Evolutionary conservation across 1,140 invertebrate species (phyloP).

Genomic region (Drosophila melanogaster): DNA sequence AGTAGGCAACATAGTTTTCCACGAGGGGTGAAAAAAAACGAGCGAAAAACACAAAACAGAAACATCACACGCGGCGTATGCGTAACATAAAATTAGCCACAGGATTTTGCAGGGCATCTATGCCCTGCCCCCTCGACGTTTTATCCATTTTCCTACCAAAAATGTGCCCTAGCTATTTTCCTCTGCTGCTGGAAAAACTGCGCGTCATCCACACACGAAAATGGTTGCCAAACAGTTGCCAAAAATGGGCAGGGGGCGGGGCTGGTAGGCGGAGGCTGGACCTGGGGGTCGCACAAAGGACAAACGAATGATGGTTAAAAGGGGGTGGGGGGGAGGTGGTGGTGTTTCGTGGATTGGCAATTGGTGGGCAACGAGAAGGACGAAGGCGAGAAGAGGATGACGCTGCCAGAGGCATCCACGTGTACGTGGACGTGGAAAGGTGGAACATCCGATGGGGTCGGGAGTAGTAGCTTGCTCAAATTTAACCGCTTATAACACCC

Average conservation of each 20-base stretch:
- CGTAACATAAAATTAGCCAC: conserved; percentile 78
- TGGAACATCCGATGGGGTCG: conserved; percentile 14
- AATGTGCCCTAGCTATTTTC: not conserved
- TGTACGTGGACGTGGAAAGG: conserved; percentile 47
- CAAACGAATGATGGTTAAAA: conserved; percentile 49
- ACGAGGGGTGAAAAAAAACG: conserved; percentile 34
- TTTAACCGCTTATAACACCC: conserved; percentile 79
- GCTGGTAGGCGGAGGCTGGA: conserved; percentile 16
- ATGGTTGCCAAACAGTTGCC: conserved; percentile 43
- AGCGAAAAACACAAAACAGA: conserved; percentile 17
- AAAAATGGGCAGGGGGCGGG: conserved; percentile 17
- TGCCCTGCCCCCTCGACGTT: not conserved
- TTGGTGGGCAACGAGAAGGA: conserved; percentile 23
- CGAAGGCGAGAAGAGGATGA: conserved; percentile 2
- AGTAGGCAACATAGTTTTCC: conserved; percentile 72
- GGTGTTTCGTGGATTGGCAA: conserved; percentile 9
- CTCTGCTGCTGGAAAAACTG: conserved; percentile 32
- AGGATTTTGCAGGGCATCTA: conserved; percentile 42
- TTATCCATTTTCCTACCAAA: not conserved
- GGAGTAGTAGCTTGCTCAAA: conserved; percentile 45
- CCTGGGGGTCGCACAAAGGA: conserved; percentile 75
- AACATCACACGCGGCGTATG: conserved; percentile 60
- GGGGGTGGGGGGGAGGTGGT: not conserved
- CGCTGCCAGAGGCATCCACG: conserved; percentile 26
- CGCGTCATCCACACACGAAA: conserved; percentile 50